A percentile compares a stretch with the other conserved stretches of the same genome.
These are phyloP conservation scores for Pseudococcus viburni DNA, from an alignment of 2,888 invertebrate genomes.

Conservation along the genomic window DNA sequence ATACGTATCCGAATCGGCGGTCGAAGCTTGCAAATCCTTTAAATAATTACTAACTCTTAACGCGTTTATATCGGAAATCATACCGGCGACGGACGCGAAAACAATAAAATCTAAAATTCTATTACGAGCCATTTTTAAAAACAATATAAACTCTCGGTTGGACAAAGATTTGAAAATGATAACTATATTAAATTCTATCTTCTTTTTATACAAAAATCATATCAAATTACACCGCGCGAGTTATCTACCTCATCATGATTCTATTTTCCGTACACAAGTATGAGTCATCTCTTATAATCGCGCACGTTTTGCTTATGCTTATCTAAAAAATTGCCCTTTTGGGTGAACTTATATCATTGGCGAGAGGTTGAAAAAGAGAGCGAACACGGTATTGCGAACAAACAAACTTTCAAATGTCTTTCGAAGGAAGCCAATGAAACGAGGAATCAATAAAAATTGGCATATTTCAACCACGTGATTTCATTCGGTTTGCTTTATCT, in stretches of 20 bases:
- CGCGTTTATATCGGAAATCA: background rate
- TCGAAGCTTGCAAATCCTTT: constrained; percentile 27
- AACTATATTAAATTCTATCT: background rate
- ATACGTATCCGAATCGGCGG: constrained; percentile 60
- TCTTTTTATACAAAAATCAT: background rate
- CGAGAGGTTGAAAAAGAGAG: background rate
- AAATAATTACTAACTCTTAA: constrained; percentile 34
- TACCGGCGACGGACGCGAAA: background rate
- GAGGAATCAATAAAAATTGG: background rate
- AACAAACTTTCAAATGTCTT: background rate
- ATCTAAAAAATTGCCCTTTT: background rate
- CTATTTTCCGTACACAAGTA: constrained; percentile 40
- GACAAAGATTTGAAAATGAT: constrained; percentile 18
- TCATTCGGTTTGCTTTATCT: background rate
- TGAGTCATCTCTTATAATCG: background rate
- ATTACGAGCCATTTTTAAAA: background rate
- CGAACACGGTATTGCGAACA: background rate
- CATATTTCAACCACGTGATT: background rate
- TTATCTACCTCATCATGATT: constrained; percentile 28
- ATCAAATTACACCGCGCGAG: background rate
- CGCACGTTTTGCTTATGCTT: background rate
- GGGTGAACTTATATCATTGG: background rate
- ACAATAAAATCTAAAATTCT: constrained; percentile 9
- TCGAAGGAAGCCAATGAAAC: background rate
- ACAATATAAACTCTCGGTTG: background rate